Percentiles rank a stretch among this genome's conserved stretches.
These are phyloP conservation scores for Carterocephalus palaemon DNA, from an alignment of 2,888 invertebrate genomes.

Conservation along the genomic window DNA sequence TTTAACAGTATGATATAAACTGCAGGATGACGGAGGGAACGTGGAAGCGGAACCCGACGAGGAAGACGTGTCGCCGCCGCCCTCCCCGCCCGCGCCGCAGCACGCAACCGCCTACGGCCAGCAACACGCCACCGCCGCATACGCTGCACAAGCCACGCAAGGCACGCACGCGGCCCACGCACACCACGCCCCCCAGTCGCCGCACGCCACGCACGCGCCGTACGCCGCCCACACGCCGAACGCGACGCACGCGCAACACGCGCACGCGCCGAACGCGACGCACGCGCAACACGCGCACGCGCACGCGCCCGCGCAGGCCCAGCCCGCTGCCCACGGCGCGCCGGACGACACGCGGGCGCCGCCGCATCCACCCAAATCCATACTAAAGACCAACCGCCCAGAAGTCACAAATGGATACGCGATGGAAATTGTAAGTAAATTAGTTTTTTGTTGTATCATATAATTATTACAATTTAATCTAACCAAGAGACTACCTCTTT, in stretches of 20 bases:
- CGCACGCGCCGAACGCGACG: constrained; percentile 69
- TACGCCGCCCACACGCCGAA: not conserved
- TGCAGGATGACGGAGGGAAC: constrained; percentile 84
- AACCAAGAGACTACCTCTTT: too few relatives aligned
- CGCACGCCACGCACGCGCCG: not conserved
- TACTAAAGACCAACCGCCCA: constrained; percentile 64
- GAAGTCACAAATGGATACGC: constrained; percentile 63
- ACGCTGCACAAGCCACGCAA: not conserved
- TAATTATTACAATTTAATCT: not conserved
- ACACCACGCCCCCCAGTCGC: constrained; percentile 1
- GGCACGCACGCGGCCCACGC: constrained; percentile 2
- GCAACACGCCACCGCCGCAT: constrained; percentile 30
- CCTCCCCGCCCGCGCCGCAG: constrained; percentile 42
- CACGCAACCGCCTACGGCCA: too few relatives aligned
- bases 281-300: constrained; percentile 55
- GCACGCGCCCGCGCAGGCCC: constrained; percentile 43
- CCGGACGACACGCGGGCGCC: constrained; percentile 43
- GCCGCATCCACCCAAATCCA: constrained; percentile 63
- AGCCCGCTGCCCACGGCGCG: constrained; percentile 24
- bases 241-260: not conserved
- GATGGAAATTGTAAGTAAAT: constrained; percentile 38
- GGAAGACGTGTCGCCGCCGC: constrained; percentile 38
- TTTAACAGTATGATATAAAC: not conserved
- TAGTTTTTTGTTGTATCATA: not conserved
- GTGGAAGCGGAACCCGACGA: constrained; percentile 52